Evolutionary conservation across 2,797 vertebrate species (phyloP), one percentile per base, ranked within the genome.

Genomic region (Parambassis ranga): DNA sequence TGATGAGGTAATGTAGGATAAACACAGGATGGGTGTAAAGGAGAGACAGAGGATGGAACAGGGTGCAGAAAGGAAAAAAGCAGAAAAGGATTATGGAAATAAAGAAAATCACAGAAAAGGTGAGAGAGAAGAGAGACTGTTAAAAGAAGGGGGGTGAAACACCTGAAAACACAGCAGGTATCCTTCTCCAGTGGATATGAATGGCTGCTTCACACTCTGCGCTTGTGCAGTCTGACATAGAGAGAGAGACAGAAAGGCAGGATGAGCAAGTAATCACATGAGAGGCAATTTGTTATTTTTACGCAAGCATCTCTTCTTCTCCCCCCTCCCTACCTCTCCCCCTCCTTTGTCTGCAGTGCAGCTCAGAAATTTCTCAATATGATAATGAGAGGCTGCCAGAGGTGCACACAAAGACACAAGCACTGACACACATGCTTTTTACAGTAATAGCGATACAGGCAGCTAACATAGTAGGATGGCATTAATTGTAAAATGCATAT

Each of bases 281-380:
- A 88, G 70, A 85, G 77, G 82, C 85, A 85, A 88, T 90, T 91
- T 89, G 85, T 89, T 89, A 79, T 89, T 88, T 88, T 83, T 83
- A 84, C 43, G 61, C 71, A 51, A 81, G 80, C 80, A 71, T 68
- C 61, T 75, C 72, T 75, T 63, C 65, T 55, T 47, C 28, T 50
- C 50, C 70, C 46, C 52, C 56, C 60, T 22, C 55, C 57, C 36
- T 43, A 24, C 31, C 65, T 49, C 27, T 42, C 47, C 62, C 24
- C 43, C 58, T 65, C 60, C 49, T 85, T 80, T 84, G 83, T 88
- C 83, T 85, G 86, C 72, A 84, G 75, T 86, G 85, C 83, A 83
- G 83, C 78, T 69, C 70, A 60, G 78, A 86, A 82, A 83, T 79
- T 65, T 84, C 77, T 89, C 79, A 84, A 66, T 77, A 84, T 89